These are phyloP conservation scores for Chloroceryle amazona DNA, from an alignment of 2,797 vertebrate species.

Conservation along the genomic window DNA sequence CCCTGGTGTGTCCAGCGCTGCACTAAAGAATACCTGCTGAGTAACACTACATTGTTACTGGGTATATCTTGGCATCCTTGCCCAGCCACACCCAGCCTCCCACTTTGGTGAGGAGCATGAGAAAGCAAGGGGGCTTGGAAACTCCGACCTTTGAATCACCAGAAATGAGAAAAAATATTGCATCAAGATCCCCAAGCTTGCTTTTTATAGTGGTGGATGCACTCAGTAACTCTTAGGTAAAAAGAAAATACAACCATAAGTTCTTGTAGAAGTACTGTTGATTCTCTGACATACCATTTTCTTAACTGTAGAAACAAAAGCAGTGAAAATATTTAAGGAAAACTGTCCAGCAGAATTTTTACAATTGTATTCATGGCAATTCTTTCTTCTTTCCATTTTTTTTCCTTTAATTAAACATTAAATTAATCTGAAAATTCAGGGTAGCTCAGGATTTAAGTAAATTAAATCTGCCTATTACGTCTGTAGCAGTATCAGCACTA, in stretches of 20 bases:
- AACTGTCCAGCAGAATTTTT: not conserved
- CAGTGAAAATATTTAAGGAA: not conserved
- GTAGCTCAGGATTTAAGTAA: not conserved
- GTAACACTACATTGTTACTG: no score
- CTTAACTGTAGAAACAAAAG: not conserved
- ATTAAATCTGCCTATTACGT: not conserved
- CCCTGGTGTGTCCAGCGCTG: no score
- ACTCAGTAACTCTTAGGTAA: not conserved
- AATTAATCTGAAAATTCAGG: not conserved
- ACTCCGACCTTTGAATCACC: no score
- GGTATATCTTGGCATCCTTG: no score
- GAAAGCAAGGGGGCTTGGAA: no score
- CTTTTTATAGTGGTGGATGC: not conserved
- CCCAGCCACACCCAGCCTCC: no score
- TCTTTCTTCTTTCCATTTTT: not conserved
- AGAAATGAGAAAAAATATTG: not conserved
- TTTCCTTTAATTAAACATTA: not conserved
- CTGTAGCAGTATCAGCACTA: not conserved
- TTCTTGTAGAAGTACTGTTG: not conserved
- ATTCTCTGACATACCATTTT: not conserved
- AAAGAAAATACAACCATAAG: not conserved
- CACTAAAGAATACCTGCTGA: no score
- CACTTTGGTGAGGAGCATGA: no score
- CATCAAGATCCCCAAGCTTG: not conserved
- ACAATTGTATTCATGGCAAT: not conserved